These are phyloP conservation scores for Thunnus thynnus DNA, from an alignment of 2,113 vertebrate species.

Conservation along the genomic window DNA sequence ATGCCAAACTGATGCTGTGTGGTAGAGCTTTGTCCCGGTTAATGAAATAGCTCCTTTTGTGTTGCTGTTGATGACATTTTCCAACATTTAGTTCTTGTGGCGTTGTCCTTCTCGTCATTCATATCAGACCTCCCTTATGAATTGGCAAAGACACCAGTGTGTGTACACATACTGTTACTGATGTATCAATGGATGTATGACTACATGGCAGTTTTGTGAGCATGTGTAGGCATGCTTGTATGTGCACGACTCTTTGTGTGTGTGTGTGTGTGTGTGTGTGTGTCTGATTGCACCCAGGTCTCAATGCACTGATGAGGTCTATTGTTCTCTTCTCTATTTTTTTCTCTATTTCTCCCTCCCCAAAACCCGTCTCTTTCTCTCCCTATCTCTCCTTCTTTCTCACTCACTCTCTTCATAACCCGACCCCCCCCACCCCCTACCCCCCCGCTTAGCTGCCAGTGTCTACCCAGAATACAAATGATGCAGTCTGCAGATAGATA, in stretches of 20 bases:
- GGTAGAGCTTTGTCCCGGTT: conserved; percentile 6
- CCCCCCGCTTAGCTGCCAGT: conserved; percentile 52
- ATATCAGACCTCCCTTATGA: conserved; percentile 40
- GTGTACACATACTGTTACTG: conserved; percentile 1
- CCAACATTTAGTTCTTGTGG: conserved; percentile 28
- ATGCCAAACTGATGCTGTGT: not conserved
- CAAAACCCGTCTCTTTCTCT: conserved; percentile 25
- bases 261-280: conserved; percentile 22
- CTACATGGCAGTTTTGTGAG: conserved; percentile 5
- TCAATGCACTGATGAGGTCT: conserved; percentile 77
- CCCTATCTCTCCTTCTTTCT: not conserved
- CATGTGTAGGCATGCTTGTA: conserved; percentile 5
- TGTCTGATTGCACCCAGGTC: conserved; percentile 69
- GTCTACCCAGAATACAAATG: conserved; percentile 82
- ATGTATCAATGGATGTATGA: conserved; percentile 10
- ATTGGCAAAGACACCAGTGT: conserved; percentile 31
- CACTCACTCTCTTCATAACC: not conserved
- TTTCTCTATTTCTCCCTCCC: conserved; percentile 17
- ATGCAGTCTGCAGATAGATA: conserved; percentile 81
- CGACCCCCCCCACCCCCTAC: not conserved
- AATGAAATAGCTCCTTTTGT: conserved; percentile 57
- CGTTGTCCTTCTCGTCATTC: conserved; percentile 46
- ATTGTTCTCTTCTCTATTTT: conserved; percentile 73
- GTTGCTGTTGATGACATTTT: conserved; percentile 41
- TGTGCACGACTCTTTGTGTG: conserved; percentile 20